A percentile compares a stretch with the other conserved stretches of the same genome.
Evolutionary conservation across 2,888 invertebrate species (phyloP).

Genomic region (Caenorhabditis sp.): DNA sequence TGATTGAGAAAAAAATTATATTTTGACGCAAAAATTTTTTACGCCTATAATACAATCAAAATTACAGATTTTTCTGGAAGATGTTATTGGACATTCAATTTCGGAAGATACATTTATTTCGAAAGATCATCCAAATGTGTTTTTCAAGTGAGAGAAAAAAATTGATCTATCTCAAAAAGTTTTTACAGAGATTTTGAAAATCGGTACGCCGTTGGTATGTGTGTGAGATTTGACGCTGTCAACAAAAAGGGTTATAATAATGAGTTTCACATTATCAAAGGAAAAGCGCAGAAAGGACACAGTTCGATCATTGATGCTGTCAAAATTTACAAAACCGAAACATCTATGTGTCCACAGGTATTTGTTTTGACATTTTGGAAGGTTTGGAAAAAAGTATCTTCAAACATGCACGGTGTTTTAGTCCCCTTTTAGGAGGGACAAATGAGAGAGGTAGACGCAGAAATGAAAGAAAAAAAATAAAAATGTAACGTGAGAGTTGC

Average conservation of each 20-base stretch:
- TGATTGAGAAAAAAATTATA: too few species aligned
- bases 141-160: conserved; percentile 10
- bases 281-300: not conserved
- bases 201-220: not conserved
- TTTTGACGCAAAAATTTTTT: too few species aligned
- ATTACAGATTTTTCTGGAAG: not conserved
- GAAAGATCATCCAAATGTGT: conserved; percentile 17
- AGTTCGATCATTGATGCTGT: not conserved
- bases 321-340: not conserved
- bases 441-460: too few species aligned
- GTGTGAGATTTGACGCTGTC: not conserved
- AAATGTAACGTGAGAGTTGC: too few species aligned
- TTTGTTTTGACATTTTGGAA: too few species aligned
- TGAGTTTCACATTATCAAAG: not conserved
- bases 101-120: conserved; percentile 21
- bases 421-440: too few species aligned
- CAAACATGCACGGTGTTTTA: too few species aligned
- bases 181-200: not conserved
- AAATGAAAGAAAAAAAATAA: too few species aligned
- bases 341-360: too few species aligned
- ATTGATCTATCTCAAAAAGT: not conserved
- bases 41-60: too few species aligned
- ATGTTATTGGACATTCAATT: conserved; percentile 16
- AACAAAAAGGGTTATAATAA: not conserved
- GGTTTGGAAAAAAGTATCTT: too few species aligned